These are phyloP conservation scores for Nannobrachium achirus DNA, from an alignment of 2,113 vertebrate genomes.

Conservation along the genomic window DNA sequence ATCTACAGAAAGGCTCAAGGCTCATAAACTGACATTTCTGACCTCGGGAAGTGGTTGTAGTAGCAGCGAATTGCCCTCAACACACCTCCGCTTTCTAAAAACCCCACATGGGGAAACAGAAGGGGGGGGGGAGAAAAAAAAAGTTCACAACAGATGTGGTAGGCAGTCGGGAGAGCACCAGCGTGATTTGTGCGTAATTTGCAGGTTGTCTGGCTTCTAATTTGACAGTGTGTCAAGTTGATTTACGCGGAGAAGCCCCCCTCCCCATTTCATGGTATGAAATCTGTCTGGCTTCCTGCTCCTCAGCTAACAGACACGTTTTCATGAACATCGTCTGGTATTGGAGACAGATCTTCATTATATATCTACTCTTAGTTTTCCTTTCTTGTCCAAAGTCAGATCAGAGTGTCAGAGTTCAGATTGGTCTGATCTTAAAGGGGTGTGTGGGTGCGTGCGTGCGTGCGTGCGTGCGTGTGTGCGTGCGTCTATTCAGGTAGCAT, in stretches of 20 bases:
- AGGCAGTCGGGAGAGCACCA: not conserved
- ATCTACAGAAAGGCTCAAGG: conserved; percentile 14
- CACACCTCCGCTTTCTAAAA: conserved; percentile 6
- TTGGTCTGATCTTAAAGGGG: conserved; percentile 21
- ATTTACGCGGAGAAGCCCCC: conserved; percentile 33
- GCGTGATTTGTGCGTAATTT: conserved; percentile 20
- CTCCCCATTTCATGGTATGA: not conserved
- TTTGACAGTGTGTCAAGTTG: conserved; percentile 35
- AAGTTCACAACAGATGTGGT: not conserved
- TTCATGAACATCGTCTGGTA: conserved; percentile 33
- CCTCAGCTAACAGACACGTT: conserved; percentile 23
- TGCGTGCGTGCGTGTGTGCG: conserved; percentile 9
- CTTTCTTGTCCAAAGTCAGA: conserved; percentile 6
- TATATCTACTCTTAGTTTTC: conserved; percentile 16
- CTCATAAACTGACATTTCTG: conserved; percentile 7
- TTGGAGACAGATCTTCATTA: conserved; percentile 12
- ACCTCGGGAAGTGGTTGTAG: conserved; percentile 15
- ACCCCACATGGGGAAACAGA: not conserved
- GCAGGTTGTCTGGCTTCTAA: conserved; percentile 17
- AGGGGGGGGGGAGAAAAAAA: not conserved
- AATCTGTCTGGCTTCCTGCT: conserved; percentile 18
- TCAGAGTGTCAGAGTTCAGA: conserved; percentile 5
- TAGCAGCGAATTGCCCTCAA: not conserved
- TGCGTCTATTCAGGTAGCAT: not conserved
- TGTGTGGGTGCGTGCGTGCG: conserved; percentile 46